Percentiles rank a stretch among this genome's conserved stretches.
phyloP scores from a whole-genome alignment of 1,140 invertebrate species.

The Portunus trituberculatus region DNA sequence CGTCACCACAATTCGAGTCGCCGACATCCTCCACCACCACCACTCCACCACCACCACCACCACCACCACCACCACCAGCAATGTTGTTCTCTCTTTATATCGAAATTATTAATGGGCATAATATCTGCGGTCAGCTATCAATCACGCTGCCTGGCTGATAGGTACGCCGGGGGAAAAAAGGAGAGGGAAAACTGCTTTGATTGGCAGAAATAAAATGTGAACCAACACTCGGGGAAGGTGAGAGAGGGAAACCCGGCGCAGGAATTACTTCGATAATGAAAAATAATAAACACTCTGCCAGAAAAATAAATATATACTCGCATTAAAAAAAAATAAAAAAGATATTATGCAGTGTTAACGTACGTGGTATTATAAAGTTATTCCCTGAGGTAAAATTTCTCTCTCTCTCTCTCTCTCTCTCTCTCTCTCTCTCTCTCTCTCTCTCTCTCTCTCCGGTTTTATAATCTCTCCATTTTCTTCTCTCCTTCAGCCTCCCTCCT shows the following conservation, averaged over 20 bases:
- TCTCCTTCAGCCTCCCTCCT: not conserved
- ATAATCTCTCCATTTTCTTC: no score
- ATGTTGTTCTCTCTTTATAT: slow-evolving; percentile 4
- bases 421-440: not conserved
- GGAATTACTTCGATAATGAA: not conserved
- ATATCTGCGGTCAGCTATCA: not conserved
- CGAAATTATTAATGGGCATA: slow-evolving; percentile 14
- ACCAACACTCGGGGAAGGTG: not conserved
- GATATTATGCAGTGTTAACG: no score
- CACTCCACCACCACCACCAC: slow-evolving; percentile 38
- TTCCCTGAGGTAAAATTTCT: no score
- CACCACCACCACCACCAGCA: not conserved
- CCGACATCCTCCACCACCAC: not conserved
- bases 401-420: not conserved
- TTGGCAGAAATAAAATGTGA: slow-evolving; percentile 23
- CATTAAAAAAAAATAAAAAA: no score
- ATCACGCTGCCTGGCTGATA: not conserved
- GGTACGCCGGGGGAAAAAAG: not conserved
- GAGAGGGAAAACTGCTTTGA: not conserved
- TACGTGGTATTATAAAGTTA: no score
- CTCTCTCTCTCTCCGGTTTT: no score
- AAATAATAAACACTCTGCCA: no score
- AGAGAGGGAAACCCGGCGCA: not conserved
- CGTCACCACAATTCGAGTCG: not conserved
- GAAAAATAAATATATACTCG: no score